Conservation (phyloP, 1,140 invertebrate genomes). For the Sycobia sp. region DNA sequence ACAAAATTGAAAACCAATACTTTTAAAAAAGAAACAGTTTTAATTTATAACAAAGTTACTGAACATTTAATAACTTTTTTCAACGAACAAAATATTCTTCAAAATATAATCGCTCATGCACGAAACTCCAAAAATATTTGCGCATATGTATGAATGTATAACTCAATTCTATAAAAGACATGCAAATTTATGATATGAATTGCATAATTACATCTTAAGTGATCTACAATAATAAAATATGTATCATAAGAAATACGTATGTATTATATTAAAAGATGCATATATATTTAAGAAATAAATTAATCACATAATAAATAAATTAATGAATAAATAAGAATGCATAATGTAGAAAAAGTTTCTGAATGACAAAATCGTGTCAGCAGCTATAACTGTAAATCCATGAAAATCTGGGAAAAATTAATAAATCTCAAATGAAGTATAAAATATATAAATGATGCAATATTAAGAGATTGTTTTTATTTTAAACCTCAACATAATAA, state of each 20-base stretch:
- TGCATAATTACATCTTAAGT: constrained; percentile 26
- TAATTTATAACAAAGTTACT: no score
- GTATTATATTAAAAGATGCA: constrained; percentile 26
- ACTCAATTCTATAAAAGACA: constrained; percentile 20
- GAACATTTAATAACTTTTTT: no score
- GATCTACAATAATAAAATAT: constrained; percentile 34
- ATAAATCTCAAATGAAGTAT: constrained; percentile 32
- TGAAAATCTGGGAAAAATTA: constrained; percentile 25
- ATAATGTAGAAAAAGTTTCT: constrained; percentile 15
- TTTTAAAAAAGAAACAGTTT: no score
- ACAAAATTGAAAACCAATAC: neutral
- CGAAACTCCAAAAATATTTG: constrained; percentile 26
- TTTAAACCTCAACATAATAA: neutral
- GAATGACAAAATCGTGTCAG: constrained; percentile 18
- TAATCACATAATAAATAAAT: constrained; percentile 30
- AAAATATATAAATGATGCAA: constrained; percentile 32
- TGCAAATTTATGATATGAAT: constrained; percentile 30
- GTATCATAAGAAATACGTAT: constrained; percentile 27
- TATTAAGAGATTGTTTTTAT: constrained; percentile 8
- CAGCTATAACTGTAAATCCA: constrained; percentile 29
- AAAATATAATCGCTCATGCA: constrained; percentile 31
- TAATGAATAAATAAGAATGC: constrained; percentile 19
- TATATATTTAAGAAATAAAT: constrained; percentile 26
- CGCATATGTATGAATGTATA: constrained; percentile 27
- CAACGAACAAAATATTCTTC: no score